phyloP scores from a whole-genome alignment of 2,113 vertebrate species.

The Acrocephalus arundinaceus region DNA sequence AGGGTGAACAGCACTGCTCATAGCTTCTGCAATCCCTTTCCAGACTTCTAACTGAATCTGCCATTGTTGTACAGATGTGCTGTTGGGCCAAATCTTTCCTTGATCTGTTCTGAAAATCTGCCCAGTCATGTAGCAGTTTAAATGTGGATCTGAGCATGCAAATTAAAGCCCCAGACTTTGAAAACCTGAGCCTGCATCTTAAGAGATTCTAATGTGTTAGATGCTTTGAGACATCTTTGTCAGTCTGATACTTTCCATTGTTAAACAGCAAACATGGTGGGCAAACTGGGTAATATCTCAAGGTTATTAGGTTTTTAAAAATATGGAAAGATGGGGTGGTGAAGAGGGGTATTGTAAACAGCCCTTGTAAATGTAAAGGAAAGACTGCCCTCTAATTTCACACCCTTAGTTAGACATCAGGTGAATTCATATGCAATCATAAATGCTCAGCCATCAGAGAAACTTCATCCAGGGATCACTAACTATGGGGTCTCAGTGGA shows the following conservation, averaged over 20 bases:
- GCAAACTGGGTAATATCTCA: neutral
- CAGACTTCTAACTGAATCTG: neutral
- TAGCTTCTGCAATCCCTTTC: neutral
- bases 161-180: neutral
- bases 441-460: neutral
- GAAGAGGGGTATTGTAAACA: neutral
- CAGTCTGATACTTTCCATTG: neutral
- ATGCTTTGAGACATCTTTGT: neutral
- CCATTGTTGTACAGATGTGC: neutral
- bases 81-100: neutral
- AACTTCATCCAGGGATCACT: neutral
- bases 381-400: neutral
- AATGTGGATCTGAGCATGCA: neutral
- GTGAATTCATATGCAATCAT: neutral
- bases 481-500: neutral
- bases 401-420: neutral
- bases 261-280: neutral
- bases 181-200: neutral
- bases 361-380: neutral
- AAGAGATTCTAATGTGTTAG: neutral
- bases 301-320: neutral
- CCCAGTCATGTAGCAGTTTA: neutral
- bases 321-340: neutral
- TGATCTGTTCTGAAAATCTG: neutral
- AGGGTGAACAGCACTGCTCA: neutral